A percentile compares a stretch with the other conserved stretches of the same genome.
phyloP scores from a whole-genome alignment of 2,113 vertebrate genomes.

The Apaloderma vittatum region DNA sequence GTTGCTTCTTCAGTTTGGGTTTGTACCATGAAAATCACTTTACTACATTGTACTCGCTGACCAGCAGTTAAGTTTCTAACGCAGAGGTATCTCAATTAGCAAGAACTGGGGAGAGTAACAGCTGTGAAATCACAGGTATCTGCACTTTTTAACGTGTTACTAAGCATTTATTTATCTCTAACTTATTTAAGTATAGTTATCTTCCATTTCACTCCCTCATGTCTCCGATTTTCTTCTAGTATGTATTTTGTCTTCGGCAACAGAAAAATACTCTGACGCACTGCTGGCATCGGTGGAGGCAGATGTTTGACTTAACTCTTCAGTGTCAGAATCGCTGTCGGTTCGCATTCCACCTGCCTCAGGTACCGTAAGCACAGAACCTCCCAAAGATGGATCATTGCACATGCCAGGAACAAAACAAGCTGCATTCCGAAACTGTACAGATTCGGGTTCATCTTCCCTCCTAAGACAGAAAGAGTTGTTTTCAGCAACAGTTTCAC shows the following conservation, averaged over 20 bases:
- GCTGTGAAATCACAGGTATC: neutral
- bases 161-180: neutral
- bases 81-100: fast-evolving
- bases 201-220: neutral
- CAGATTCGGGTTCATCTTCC: neutral
- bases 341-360: neutral
- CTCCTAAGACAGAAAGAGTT: neutral
- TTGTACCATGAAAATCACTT: neutral
- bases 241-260: neutral
- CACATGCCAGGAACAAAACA: neutral
- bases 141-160: neutral
- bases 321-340: slow-evolving; percentile 30
- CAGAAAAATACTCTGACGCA: slow-evolving; percentile 29
- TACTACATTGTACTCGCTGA: neutral
- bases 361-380: neutral
- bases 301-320: slow-evolving; percentile 1
- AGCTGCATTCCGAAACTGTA: neutral
- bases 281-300: neutral
- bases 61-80: neutral
- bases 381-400: neutral
- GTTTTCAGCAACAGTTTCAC: neutral
- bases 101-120: neutral
- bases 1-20: neutral
- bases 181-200: neutral
- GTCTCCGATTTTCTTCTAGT: neutral